Conservation (phyloP, 2,797 vertebrate species). For the Australoheros facetus region DNA sequence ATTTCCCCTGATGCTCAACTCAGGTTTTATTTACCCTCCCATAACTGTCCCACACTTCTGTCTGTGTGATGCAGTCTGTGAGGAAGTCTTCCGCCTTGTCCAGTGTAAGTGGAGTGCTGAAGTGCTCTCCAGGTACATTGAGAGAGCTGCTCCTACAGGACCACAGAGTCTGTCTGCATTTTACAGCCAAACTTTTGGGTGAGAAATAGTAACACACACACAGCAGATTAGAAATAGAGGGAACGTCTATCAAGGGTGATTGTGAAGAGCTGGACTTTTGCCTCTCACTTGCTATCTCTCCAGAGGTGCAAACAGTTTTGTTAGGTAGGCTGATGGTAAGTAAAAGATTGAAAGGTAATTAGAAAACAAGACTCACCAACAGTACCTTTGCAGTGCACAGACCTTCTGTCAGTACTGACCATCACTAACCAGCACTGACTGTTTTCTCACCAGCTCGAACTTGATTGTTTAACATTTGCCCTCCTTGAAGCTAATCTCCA, state of each 20-base stretch:
- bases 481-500: not conserved
- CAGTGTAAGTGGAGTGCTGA: conserved; percentile 70
- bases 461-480: not conserved
- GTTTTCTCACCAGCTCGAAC: not conserved
- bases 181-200: conserved; percentile 86
- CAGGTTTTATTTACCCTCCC: not conserved
- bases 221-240: conserved; percentile 3
- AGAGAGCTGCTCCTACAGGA: conserved; percentile 84
- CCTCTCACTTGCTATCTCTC: not conserved
- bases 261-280: not conserved
- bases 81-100: conserved; percentile 77
- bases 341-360: not conserved
- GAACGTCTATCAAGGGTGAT: not conserved
- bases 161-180: conserved; percentile 78
- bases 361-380: not conserved
- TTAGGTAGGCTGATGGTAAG: not conserved
- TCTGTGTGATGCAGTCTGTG: conserved; percentile 64
- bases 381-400: not conserved
- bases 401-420: not conserved
- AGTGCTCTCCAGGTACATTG: conserved; percentile 75
- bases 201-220: conserved; percentile 55
- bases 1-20: conserved; percentile 2
- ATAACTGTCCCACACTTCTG: not conserved
- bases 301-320: not conserved
- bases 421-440: not conserved